These are phyloP conservation scores for Eristalis pertinax DNA, from an alignment of 2,888 invertebrate species.

Conservation along the genomic window DNA sequence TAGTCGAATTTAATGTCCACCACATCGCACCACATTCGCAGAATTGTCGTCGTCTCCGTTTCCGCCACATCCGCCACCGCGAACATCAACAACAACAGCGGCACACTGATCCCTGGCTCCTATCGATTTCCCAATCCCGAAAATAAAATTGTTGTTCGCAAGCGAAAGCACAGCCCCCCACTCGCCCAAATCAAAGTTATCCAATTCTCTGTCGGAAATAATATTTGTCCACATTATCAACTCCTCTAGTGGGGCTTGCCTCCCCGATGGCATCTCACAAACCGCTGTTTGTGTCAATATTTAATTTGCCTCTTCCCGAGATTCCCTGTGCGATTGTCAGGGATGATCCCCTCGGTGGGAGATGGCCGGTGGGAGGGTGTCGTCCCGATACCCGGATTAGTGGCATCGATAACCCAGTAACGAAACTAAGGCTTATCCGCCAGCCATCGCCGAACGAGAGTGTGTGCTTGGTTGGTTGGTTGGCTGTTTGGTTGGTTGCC, in stretches of 20 bases:
- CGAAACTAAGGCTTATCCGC: constrained; percentile 57
- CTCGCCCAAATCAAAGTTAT: constrained; percentile 15
- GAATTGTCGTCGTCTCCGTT: not conserved
- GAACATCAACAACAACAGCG: not conserved
- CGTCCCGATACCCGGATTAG: constrained; percentile 53
- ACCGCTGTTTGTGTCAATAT: constrained; percentile 65
- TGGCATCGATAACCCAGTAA: constrained; percentile 61
- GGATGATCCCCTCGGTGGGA: not conserved
- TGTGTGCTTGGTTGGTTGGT: no score
- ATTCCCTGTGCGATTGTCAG: constrained; percentile 3
- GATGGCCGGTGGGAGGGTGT: not conserved
- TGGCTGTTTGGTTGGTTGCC: no score
- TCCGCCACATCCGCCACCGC: not conserved
- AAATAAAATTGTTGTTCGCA: constrained; percentile 54
- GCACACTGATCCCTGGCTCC: constrained; percentile 17
- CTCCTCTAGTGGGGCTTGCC: not conserved
- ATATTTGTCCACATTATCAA: constrained; percentile 60
- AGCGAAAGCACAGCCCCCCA: not conserved
- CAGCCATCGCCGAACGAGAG: not conserved
- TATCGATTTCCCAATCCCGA: constrained; percentile 30
- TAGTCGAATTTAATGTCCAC: not conserved
- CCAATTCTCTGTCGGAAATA: constrained; percentile 43
- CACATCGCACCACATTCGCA: not conserved
- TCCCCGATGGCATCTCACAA: constrained; percentile 4
- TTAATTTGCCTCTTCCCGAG: constrained; percentile 52